These are phyloP conservation scores for Lepetodrilus schrolli DNA, from an alignment of 2,888 invertebrate species.

Conservation along the genomic window DNA sequence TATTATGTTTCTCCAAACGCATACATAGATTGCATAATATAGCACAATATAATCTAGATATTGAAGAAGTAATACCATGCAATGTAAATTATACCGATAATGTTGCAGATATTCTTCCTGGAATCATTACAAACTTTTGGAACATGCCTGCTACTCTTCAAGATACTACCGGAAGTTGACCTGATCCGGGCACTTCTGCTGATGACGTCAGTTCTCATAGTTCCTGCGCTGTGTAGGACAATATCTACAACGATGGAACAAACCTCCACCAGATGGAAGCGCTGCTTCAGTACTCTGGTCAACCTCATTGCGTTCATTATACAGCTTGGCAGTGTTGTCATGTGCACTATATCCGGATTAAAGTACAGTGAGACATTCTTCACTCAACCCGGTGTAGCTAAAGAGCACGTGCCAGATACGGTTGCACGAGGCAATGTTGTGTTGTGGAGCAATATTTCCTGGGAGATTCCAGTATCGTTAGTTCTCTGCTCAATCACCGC, in stretches of 20 bases:
- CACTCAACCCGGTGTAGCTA: constrained; percentile 38
- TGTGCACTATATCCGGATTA: constrained; percentile 46
- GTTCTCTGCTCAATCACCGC: constrained; percentile 53
- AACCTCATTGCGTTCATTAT: constrained; percentile 53
- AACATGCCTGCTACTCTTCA: constrained; percentile 69
- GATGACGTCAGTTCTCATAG: constrained; percentile 58
- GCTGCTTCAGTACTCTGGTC: constrained; percentile 43
- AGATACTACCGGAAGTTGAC: constrained; percentile 70
- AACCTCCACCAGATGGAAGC: constrained; percentile 39
- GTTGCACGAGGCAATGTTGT: neutral
- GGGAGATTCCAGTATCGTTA: constrained; percentile 54
- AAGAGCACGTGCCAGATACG: neutral
- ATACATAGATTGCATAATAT: too few species aligned
- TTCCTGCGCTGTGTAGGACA: constrained; percentile 60
- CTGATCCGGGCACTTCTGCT: constrained; percentile 64
- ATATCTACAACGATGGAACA: constrained; percentile 46
- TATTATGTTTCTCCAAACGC: neutral
- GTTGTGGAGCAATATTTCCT: constrained; percentile 29
- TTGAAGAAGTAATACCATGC: neutral
- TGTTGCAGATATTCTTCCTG: constrained; percentile 58
- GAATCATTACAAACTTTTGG: constrained; percentile 69
- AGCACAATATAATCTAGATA: neutral
- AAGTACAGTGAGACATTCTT: constrained; percentile 11
- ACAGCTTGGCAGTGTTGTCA: constrained; percentile 51
- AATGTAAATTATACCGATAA: neutral